Conservation (phyloP, 2,888 invertebrate species). For the Oxytorus armatus region DNA sequence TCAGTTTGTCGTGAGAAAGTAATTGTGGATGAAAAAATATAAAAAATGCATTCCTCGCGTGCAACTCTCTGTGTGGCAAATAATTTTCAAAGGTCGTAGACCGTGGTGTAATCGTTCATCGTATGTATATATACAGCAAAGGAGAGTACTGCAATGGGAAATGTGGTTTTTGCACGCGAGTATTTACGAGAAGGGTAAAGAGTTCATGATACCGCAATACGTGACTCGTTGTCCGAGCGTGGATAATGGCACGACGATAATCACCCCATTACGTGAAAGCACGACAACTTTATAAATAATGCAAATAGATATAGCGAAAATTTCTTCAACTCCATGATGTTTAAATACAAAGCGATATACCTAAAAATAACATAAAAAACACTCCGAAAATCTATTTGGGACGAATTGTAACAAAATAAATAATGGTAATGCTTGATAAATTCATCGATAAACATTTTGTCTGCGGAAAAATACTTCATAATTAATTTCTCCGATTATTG, state of each 20-base stretch:
- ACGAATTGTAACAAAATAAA: no score
- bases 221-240: slow-evolving; percentile 48
- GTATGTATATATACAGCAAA: slow-evolving; percentile 22
- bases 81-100: slow-evolving; percentile 60
- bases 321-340: not conserved
- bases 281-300: slow-evolving; percentile 18
- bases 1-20: slow-evolving; percentile 41
- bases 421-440: no score
- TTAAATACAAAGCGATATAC: not conserved
- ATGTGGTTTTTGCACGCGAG: slow-evolving; percentile 58
- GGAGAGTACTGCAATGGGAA: slow-evolving; percentile 40
- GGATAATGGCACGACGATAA: slow-evolving; percentile 57
- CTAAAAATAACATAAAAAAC: no score
- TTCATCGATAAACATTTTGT: no score
- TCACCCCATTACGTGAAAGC: slow-evolving; percentile 44
- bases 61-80: slow-evolving; percentile 16
- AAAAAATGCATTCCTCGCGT: no score
- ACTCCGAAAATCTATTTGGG: no score
- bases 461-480: no score
- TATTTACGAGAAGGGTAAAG: slow-evolving; percentile 33
- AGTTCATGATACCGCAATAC: slow-evolving; percentile 53
- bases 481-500: not conserved
- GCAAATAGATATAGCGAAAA: slow-evolving; percentile 18
- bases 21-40: slow-evolving; percentile 3
- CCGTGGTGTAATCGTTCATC: slow-evolving; percentile 54